A percentile compares a stretch with the other conserved stretches of the same genome.
Conservation (phyloP, 2,888 invertebrate species). For the Prostheceraeus crozeri region DNA sequence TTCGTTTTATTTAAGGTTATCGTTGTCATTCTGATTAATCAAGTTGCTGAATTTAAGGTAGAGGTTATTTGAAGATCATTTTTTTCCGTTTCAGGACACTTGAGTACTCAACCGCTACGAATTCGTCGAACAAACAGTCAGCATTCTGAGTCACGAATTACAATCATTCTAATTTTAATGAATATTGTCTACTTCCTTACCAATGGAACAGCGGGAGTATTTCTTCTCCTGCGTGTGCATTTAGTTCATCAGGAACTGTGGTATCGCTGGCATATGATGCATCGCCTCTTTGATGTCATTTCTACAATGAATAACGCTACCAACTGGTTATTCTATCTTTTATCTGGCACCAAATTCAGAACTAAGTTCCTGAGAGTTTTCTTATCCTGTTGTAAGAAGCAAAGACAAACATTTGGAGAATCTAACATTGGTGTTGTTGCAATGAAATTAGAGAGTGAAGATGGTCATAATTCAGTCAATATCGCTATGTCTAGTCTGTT, state of each 20-base stretch:
- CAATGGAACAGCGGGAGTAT: slow-evolving; percentile 23
- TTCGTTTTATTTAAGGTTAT: too few relatives aligned
- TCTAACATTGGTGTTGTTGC: too few relatives aligned
- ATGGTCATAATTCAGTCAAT: too few relatives aligned
- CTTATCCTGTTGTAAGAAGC: too few relatives aligned
- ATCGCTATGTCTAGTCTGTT: too few relatives aligned
- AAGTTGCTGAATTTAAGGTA: too few relatives aligned
- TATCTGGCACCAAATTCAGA: slow-evolving; percentile 5
- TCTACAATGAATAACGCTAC: slow-evolving; percentile 29
- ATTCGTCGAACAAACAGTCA: not conserved
- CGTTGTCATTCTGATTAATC: too few relatives aligned
- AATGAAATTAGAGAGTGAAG: too few relatives aligned
- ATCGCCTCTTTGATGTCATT: slow-evolving; percentile 30
- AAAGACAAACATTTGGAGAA: too few relatives aligned
- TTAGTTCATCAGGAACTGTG: not conserved
- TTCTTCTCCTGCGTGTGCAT: slow-evolving; percentile 28
- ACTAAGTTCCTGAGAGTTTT: too few relatives aligned
- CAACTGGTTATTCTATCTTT: slow-evolving; percentile 23
- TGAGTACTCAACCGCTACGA: too few relatives aligned
- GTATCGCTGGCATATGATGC: slow-evolving; percentile 1
- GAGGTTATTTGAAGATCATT: too few relatives aligned
- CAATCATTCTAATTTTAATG: slow-evolving; percentile 10
- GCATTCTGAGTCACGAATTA: slow-evolving; percentile 1
- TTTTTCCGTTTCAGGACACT: not conserved
- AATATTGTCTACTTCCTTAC: slow-evolving; percentile 28